phyloP scores from a whole-genome alignment of 2,888 invertebrate species.

The Boloria euphrosyne region DNA sequence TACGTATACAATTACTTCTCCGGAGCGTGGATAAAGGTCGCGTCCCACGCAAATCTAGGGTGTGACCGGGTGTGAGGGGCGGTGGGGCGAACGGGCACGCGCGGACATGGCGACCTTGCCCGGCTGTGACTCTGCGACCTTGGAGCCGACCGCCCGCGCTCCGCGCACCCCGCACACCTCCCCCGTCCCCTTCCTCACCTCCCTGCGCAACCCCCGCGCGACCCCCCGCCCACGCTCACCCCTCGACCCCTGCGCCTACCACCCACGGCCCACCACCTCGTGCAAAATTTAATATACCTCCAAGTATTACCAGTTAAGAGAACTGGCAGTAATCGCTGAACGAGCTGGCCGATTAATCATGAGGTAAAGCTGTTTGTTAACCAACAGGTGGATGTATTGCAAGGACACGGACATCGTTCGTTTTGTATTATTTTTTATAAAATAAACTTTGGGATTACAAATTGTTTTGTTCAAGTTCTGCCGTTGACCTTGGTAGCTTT shows the following conservation, averaged over 20 bases:
- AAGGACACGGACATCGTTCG: constrained; percentile 23
- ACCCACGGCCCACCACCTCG: constrained; percentile 55
- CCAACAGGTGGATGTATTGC: constrained; percentile 34
- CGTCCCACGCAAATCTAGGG: constrained; percentile 78
- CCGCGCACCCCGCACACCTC: constrained; percentile 43
- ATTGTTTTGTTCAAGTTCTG: constrained; percentile 25
- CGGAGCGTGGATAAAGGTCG: constrained; percentile 79
- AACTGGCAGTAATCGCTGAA: constrained; percentile 54
- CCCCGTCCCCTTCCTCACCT: constrained; percentile 41
- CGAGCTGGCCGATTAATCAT: constrained; percentile 31
- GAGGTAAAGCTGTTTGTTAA: constrained; percentile 14
- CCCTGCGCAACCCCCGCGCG: constrained; percentile 48
- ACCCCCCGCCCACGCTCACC: constrained; percentile 54
- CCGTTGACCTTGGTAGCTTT: constrained; percentile 24
- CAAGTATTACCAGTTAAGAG: constrained; percentile 50
- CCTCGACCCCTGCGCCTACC: constrained; percentile 48
- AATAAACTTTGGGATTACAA: constrained; percentile 19
- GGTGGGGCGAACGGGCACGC: constrained; percentile 64
- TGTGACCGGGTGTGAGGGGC: constrained; percentile 64
- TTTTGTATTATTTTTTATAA: constrained; percentile 28
- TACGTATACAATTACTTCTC: constrained; percentile 74
- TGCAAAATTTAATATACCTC: constrained; percentile 73
- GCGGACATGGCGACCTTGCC: constrained; percentile 81
- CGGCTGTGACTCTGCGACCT: constrained; percentile 82
- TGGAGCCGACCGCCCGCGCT: constrained; percentile 64